phyloP scores from a whole-genome alignment of 2,113 vertebrate species.

The Capreolus pygargus region DNA sequence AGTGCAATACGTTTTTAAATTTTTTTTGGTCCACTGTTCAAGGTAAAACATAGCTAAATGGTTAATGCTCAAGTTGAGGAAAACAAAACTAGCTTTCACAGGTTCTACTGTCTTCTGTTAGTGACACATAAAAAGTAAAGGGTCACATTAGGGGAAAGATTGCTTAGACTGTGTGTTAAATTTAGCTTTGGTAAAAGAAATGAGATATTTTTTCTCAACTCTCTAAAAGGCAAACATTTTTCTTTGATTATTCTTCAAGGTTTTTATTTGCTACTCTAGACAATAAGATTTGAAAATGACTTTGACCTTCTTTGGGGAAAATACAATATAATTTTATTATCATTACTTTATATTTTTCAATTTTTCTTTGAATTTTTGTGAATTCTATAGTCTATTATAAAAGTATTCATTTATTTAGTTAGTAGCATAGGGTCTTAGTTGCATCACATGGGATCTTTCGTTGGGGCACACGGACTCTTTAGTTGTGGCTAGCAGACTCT shows the following conservation, averaged over 20 bases:
- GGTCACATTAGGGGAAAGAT: neutral
- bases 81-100: neutral
- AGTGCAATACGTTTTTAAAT: neutral
- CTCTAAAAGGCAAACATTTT: neutral
- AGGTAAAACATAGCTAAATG: neutral
- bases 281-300: neutral
- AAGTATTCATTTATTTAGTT: neutral
- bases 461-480: neutral
- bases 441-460: neutral
- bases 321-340: neutral
- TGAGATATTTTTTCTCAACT: neutral
- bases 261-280: neutral
- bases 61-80: neutral
- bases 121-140: neutral
- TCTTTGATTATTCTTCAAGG: neutral
- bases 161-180: fast-evolving
- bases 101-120: neutral
- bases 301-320: neutral
- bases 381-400: neutral
- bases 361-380: neutral
- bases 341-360: neutral
- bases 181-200: neutral
- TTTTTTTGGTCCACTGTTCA: neutral
- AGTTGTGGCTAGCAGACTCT: neutral
- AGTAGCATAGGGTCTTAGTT: neutral